These are phyloP conservation scores for Lochmaea crataegi DNA, from an alignment of 2,888 invertebrate genomes.

Conservation along the genomic window DNA sequence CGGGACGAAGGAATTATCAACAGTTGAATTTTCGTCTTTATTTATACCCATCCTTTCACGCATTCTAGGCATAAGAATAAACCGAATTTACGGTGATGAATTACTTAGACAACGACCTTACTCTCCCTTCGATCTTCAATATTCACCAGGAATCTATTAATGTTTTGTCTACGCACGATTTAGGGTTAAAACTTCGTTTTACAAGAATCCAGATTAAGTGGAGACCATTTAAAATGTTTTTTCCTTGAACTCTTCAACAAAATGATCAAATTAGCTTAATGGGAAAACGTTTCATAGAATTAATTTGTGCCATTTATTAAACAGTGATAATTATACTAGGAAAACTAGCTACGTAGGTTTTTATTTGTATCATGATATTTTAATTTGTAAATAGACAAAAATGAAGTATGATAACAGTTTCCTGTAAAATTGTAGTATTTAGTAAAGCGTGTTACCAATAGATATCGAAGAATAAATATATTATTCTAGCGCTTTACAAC, in stretches of 20 bases:
- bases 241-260: neutral
- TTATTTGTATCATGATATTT: too few species aligned
- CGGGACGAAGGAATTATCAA: slow-evolving; percentile 36
- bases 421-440: too few species aligned
- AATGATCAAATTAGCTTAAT: neutral
- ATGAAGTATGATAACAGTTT: too few species aligned
- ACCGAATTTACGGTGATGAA: slow-evolving; percentile 41
- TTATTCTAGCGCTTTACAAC: too few species aligned
- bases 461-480: too few species aligned
- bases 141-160: slow-evolving; percentile 40
- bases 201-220: slow-evolving; percentile 19
- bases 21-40: slow-evolving; percentile 38
- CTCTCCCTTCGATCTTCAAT: slow-evolving; percentile 1
- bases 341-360: too few species aligned
- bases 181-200: slow-evolving; percentile 25
- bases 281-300: neutral
- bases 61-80: slow-evolving; percentile 45
- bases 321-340: too few species aligned
- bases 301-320: too few species aligned
- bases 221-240: neutral
- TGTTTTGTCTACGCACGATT: slow-evolving; percentile 45
- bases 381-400: too few species aligned
- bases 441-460: too few species aligned
- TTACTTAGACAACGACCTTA: slow-evolving; percentile 40
- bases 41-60: slow-evolving; percentile 40